phyloP scores from a whole-genome alignment of 2,113 vertebrate species.

The Sorex araneus region DNA sequence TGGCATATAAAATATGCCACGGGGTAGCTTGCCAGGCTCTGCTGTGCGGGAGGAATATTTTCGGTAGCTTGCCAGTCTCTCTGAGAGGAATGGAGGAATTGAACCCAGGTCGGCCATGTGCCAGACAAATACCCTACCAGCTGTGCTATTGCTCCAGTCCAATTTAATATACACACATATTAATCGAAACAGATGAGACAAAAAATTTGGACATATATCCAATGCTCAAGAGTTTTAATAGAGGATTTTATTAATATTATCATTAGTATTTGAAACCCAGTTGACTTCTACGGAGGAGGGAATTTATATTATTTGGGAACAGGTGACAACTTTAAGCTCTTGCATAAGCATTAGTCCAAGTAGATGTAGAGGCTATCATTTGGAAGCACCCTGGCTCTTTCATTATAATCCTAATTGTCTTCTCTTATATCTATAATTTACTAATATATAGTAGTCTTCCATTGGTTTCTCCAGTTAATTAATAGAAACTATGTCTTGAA shows the following conservation, averaged over 20 bases:
- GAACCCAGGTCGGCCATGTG: too few species aligned
- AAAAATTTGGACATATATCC: neutral
- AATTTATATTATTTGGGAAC: neutral
- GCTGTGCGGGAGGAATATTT: too few species aligned
- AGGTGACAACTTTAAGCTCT: neutral
- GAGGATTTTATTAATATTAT: neutral
- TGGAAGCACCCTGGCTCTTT: neutral
- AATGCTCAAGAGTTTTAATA: slow-evolving; percentile 4
- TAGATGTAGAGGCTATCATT: neutral
- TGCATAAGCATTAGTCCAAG: neutral
- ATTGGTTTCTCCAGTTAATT: neutral
- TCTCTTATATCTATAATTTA: neutral
- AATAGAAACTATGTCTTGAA: neutral
- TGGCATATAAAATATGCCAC: too few species aligned
- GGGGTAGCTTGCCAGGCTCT: too few species aligned
- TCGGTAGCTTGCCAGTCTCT: too few species aligned
- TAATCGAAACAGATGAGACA: neutral
- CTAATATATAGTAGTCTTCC: neutral
- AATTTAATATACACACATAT: neutral
- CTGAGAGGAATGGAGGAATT: too few species aligned
- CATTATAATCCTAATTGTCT: neutral
- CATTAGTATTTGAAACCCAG: neutral
- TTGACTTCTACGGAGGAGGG: neutral
- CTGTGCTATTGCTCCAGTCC: too few species aligned
- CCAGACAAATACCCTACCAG: too few species aligned